Evolutionary conservation across 2,113 vertebrate species (phyloP).

Genomic region (Semicossyphus pulcher): DNA sequence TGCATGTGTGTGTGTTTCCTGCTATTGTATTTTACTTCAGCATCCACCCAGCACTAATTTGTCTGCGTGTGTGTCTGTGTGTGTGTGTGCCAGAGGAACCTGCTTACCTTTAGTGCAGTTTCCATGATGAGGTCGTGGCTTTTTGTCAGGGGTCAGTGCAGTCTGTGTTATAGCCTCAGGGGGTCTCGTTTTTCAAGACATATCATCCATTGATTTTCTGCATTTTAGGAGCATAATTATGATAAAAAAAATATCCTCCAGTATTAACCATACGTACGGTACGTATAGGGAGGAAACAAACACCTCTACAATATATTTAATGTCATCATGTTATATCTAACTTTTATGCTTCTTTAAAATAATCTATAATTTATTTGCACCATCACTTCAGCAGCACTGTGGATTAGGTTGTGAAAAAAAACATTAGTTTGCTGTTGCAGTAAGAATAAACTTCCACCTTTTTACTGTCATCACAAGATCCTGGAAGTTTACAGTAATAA

Average conservation of each 20-base stretch:
- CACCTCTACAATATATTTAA: too few relatives aligned
- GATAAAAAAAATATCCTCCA: background rate
- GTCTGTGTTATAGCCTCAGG: conserved; percentile 19
- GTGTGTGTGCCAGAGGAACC: conserved; percentile 17
- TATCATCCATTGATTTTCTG: conserved; percentile 15
- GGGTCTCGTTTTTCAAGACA: conserved; percentile 11
- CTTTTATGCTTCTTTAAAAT: too few relatives aligned
- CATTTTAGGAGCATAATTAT: conserved; percentile 1
- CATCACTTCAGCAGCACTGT: too few relatives aligned
- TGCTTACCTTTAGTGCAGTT: conserved; percentile 21
- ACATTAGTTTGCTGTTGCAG: too few relatives aligned
- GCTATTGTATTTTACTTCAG: conserved; percentile 61
- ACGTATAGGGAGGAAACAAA: too few relatives aligned
- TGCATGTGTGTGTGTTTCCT: conserved; percentile 56
- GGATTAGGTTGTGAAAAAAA: too few relatives aligned
- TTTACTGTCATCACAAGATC: too few relatives aligned
- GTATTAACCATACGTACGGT: too few relatives aligned
- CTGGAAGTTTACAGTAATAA: too few relatives aligned
- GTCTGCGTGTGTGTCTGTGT: conserved; percentile 2
- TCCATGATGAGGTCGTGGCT: conserved; percentile 43
- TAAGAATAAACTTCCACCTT: too few relatives aligned
- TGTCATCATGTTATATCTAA: too few relatives aligned
- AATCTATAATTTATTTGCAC: too few relatives aligned
- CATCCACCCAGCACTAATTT: conserved; percentile 32
- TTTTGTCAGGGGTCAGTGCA: conserved; percentile 20